phyloP scores from a whole-genome alignment of 2,797 vertebrate genomes.

The Falco novaeseelandiae region DNA sequence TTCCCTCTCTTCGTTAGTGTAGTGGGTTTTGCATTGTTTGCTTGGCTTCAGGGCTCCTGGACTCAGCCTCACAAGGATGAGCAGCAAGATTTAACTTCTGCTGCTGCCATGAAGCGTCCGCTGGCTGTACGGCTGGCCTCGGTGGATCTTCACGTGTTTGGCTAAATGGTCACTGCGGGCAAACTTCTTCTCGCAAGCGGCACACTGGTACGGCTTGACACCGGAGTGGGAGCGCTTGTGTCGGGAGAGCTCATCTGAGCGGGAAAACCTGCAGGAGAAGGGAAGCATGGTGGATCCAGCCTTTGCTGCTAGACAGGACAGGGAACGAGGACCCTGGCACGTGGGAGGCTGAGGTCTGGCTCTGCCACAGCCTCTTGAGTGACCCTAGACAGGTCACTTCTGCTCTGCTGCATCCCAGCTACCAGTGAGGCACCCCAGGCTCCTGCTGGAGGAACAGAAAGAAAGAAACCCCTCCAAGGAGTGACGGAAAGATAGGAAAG shows the following conservation, averaged over 20 bases:
- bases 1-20: background rate
- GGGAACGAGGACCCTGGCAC: accelerated
- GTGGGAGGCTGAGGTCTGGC: background rate
- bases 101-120: constrained; percentile 3
- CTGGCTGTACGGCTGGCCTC: constrained; percentile 1
- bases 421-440: background rate
- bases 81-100: background rate
- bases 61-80: background rate
- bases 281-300: background rate
- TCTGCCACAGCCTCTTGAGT: background rate
- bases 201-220: constrained; percentile 66
- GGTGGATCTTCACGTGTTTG: constrained; percentile 71
- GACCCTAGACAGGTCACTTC: background rate
- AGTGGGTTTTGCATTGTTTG: accelerated
- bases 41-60: background rate
- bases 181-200: constrained; percentile 62
- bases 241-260: constrained; percentile 68
- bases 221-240: constrained; percentile 75
- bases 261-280: constrained; percentile 54
- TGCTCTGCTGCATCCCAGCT: background rate
- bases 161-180: constrained; percentile 72
- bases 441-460: background rate
- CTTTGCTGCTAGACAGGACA: background rate
- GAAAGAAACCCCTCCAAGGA: background rate
- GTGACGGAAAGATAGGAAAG: background rate